These are phyloP conservation scores for Carabus problematicus DNA, from an alignment of 2,888 invertebrate species.

Conservation along the genomic window DNA sequence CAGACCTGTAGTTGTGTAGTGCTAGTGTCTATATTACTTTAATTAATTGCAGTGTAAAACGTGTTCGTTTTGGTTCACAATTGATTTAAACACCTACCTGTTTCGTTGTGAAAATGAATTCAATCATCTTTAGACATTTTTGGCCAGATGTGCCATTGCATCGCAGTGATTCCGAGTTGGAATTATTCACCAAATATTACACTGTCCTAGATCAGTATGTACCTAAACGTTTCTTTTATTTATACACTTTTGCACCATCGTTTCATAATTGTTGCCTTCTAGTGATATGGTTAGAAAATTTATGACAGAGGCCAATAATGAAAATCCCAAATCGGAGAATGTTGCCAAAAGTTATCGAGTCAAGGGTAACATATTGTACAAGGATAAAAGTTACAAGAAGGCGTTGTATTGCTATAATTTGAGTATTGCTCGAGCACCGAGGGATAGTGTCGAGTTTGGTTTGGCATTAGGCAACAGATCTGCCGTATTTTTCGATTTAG, in stretches of 20 bases:
- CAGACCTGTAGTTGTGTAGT: no score
- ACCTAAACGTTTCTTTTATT: no score
- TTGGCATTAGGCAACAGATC: conserved; percentile 75
- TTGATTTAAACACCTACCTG: no score
- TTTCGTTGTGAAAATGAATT: no score
- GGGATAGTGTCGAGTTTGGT: conserved; percentile 63
- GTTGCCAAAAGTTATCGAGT: conserved; percentile 5
- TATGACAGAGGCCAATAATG: not conserved
- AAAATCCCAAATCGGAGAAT: not conserved
- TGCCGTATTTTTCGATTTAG: conserved; percentile 68
- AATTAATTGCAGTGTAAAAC: no score
- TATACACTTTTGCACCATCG: no score
- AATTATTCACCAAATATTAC: conserved; percentile 18
- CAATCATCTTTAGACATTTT: no score
- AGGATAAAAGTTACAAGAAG: not conserved
- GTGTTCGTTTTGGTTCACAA: no score
- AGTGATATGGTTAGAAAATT: not conserved
- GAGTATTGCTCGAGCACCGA: conserved; percentile 67
- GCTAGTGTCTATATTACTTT: no score
- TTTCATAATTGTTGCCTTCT: not conserved
- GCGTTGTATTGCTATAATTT: conserved; percentile 61
- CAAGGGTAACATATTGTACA: conserved; percentile 16
- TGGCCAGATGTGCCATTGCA: no score
- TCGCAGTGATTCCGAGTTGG: not conserved
- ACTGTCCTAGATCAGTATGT: conserved; percentile 9